Conservation (phyloP, 2,113 vertebrate species). For the Albula goreensis region DNA sequence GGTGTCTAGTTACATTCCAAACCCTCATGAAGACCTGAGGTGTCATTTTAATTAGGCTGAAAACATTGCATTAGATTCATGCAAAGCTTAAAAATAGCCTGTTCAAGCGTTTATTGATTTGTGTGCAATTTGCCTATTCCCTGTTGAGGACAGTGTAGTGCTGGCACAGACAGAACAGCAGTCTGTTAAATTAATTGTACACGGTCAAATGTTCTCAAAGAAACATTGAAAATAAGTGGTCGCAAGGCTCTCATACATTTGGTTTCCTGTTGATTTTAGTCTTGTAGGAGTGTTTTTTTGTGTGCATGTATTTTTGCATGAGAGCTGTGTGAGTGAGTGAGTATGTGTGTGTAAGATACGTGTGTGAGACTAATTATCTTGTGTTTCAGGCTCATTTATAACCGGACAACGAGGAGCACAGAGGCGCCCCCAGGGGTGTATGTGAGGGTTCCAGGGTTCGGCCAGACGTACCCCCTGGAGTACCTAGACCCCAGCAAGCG, state of each 20-base stretch:
- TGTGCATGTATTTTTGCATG: not conserved
- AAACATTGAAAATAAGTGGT: not conserved
- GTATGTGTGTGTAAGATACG: slow-evolving; percentile 25
- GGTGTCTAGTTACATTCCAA: not conserved
- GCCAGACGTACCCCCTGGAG: slow-evolving; percentile 85
- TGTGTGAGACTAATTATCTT: not conserved
- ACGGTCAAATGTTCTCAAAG: not conserved
- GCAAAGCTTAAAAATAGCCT: not conserved
- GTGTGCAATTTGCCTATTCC: not conserved
- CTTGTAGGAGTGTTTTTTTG: not conserved
- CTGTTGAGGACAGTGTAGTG: not conserved
- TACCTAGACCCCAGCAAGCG: slow-evolving; percentile 93
- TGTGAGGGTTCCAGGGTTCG: slow-evolving; percentile 88
- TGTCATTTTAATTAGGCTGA: not conserved
- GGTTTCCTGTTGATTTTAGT: not conserved
- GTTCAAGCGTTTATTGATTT: not conserved
- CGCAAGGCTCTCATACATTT: not conserved
- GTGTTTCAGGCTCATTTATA: slow-evolving; percentile 81
- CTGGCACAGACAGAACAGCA: not conserved
- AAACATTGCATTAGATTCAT: not conserved
- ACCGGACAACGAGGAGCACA: slow-evolving; percentile 77
- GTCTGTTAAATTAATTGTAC: not conserved
- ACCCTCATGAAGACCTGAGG: not conserved
- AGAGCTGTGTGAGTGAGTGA: not conserved
- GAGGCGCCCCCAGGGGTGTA: slow-evolving; percentile 85